Conservation (phyloP, 2,888 invertebrate species). For the Ctenicera cuprea region DNA sequence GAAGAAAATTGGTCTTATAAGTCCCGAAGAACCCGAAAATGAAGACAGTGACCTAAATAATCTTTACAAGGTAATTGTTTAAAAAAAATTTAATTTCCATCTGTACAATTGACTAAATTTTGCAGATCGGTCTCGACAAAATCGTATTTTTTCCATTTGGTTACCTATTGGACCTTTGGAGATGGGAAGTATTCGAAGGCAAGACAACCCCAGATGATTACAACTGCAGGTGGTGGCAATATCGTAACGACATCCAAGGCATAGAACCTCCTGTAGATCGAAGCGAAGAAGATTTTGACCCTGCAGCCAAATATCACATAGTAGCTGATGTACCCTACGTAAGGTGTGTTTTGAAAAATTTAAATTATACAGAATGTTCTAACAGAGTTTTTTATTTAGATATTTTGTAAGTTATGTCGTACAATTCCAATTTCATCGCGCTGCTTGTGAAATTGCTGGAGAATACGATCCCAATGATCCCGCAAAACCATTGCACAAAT, state of each 20-base stretch:
- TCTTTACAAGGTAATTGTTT: constrained; percentile 77
- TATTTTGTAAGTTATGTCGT: constrained; percentile 87
- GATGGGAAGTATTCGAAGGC: constrained; percentile 82
- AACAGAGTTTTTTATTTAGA: constrained; percentile 68
- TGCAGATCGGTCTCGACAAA: constrained; percentile 77
- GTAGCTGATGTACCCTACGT: constrained; percentile 80
- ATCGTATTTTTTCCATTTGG: constrained; percentile 83
- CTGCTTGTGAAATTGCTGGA: constrained; percentile 85
- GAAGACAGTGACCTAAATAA: constrained; percentile 78
- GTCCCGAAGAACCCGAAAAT: constrained; percentile 76
- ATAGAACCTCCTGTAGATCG: constrained; percentile 79
- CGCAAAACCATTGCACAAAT: constrained; percentile 84
- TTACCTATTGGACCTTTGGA: constrained; percentile 81
- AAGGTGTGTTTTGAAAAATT: constrained; percentile 76
- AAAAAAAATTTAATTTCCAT: too few relatives aligned
- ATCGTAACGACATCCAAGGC: constrained; percentile 78
- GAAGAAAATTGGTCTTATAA: constrained; percentile 79
- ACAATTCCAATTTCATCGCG: constrained; percentile 90
- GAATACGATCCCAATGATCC: constrained; percentile 84
- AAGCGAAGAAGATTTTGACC: constrained; percentile 79
- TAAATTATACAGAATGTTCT: too few relatives aligned
- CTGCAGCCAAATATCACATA: constrained; percentile 82
- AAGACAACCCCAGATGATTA: constrained; percentile 77
- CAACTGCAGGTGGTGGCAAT: constrained; percentile 81
- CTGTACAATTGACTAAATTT: neutral